A percentile compares a stretch with the other conserved stretches of the same genome.
These are phyloP conservation scores for Sprattus sprattus DNA, from an alignment of 2,113 vertebrate species.

Conservation along the genomic window DNA sequence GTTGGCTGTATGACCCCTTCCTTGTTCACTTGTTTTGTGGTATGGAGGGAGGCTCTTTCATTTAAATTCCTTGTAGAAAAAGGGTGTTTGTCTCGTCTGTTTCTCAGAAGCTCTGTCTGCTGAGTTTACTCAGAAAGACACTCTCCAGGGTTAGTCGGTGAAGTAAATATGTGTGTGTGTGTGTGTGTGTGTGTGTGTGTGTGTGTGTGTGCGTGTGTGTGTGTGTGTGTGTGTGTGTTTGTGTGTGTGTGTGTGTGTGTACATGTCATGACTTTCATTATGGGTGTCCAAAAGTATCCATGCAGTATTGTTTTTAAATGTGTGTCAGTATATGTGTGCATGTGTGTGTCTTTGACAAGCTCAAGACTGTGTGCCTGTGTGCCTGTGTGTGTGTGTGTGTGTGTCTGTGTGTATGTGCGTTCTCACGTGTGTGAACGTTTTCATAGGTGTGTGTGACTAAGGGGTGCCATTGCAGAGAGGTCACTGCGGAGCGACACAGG, in stretches of 20 bases:
- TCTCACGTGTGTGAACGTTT: neutral
- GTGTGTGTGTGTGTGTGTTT: neutral
- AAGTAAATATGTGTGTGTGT: neutral
- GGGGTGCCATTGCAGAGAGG: constrained; percentile 17
- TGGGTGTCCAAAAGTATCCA: neutral
- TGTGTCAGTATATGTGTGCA: neutral
- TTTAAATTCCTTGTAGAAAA: neutral
- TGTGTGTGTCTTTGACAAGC: neutral
- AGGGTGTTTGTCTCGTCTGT: neutral
- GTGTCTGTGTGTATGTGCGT: neutral
- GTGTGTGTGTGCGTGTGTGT: neutral
- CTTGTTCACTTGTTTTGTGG: neutral
- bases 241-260: neutral
- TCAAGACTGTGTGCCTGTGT: neutral
- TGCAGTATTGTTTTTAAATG: neutral
- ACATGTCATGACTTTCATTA: neutral
- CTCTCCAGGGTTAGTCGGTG: neutral
- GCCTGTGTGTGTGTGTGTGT: neutral
- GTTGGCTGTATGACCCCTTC: neutral
- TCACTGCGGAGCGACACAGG: constrained; percentile 37
- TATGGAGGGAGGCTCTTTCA: neutral
- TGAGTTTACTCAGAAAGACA: neutral
- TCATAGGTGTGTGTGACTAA: constrained; percentile 23
- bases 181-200: neutral
- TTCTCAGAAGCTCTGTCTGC: neutral